Conservation (phyloP, 64 coral and sea anemone genomes). For the Stichodactyla helianthus region DNA sequence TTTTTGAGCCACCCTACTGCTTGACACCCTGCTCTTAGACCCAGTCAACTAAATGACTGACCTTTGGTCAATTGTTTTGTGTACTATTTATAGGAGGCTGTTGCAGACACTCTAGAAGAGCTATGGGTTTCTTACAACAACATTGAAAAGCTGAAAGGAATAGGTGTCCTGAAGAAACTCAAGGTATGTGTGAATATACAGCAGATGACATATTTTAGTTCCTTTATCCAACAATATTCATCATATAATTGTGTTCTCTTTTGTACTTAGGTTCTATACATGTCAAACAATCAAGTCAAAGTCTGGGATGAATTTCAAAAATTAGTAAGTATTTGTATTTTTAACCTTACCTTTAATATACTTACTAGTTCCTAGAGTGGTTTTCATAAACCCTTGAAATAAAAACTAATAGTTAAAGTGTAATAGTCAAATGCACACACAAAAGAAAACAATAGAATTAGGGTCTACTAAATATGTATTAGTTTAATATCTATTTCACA, state of each 20-base stretch:
- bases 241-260: neutral
- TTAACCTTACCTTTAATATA: too few relatives aligned
- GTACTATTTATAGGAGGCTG: slow-evolving; percentile 68
- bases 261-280: slow-evolving; percentile 80
- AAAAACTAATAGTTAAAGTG: too few relatives aligned
- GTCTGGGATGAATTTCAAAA: slow-evolving; percentile 97
- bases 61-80: neutral
- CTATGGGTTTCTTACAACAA: slow-evolving; percentile 97
- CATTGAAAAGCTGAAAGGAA: slow-evolving; percentile 95
- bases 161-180: slow-evolving; percentile 93
- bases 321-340: slow-evolving; percentile 37
- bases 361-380: too few relatives aligned
- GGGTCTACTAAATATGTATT: too few relatives aligned
- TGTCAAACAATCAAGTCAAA: slow-evolving; percentile 98
- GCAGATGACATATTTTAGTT: neutral
- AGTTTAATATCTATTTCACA: too few relatives aligned
- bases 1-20: too few relatives aligned
- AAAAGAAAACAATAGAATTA: too few relatives aligned
- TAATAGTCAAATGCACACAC: too few relatives aligned
- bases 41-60: neutral
- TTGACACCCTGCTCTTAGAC: too few relatives aligned
- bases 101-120: slow-evolving; percentile 83
- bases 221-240: neutral
- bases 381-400: too few relatives aligned
- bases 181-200: slow-evolving; percentile 28